Base-by-base conservation (phyloP, 2,797 vertebrate species). In the Acrossocheilus fasciatus region DNA sequence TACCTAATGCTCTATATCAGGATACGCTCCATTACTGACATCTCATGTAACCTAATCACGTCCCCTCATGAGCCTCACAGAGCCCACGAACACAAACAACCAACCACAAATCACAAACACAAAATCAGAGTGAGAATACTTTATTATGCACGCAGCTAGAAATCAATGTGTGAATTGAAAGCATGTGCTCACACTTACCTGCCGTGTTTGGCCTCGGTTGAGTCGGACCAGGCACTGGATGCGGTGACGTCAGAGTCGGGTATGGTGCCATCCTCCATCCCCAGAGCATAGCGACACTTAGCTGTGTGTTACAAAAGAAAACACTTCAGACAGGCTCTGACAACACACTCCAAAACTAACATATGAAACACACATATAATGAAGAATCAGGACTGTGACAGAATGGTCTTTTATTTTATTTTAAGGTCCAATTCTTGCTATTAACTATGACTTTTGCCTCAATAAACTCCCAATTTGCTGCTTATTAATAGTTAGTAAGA, bases 141-240 rank as follows among this genome's bases (percentile, higher is more conserved):
- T 43, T 70, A 45, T 85, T 45, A 59, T n/a, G 10, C 47, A n/a
- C 14, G 74, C 62, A 68, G 20, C 11, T n/a, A 34, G 76, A 34
- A 50, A 20, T 62, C 34, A 30, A 36, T 39, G 62, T 12, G 52
- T 57, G 43, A 50, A 68, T 34, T 10, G 47, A 79, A 70, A 79
- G 39, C 77, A 81, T 41, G 39, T 83, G 59, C 17, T 14, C 36
- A 54, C 17, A 26, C 88, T 92, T 84, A 98, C 98, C 98, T 96
- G 94, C 97, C 97, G 54, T 99, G 97, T 88, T 96, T 98, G 89
- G 97, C 98, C 20, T 97, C 97, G 0, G 98, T 99, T 62, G 97
- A 99, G 89, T 99, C 98, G 0, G 97, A 98, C 98, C 98, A 99
- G 86, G 97, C 93, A 36, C 97, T 98, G 87, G 98, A 98, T 72